Evolutionary conservation across 2,797 vertebrate genomes (phyloP).

Genomic region (Octomys mimax): DNA sequence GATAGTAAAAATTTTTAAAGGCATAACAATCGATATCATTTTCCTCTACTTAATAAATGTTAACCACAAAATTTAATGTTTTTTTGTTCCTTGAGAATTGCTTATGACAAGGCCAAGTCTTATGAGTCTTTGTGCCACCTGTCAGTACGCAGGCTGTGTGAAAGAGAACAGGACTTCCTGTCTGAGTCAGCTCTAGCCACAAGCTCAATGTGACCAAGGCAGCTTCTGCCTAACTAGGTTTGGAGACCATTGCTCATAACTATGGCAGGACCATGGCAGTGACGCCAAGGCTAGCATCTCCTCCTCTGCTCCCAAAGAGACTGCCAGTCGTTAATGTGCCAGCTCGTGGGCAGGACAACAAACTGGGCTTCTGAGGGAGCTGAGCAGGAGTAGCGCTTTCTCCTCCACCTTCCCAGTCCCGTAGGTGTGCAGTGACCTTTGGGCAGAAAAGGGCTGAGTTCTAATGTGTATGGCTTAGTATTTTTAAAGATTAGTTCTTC

Average conservation of each 20-base stretch:
- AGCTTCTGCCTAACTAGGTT: not conserved
- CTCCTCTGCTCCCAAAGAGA: not conserved
- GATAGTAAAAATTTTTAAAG: slow-evolving; percentile 9
- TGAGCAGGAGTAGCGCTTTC: not conserved
- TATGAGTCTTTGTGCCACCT: not conserved
- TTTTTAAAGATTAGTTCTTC: slow-evolving; percentile 58
- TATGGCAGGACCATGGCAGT: not conserved
- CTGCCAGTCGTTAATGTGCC: not conserved
- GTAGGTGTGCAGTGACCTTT: not conserved
- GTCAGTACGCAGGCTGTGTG: not conserved
- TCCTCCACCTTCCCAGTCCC: not conserved
- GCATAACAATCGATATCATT: not conserved
- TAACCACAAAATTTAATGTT: not conserved
- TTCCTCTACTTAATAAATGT: slow-evolving; percentile 28
- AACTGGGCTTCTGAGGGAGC: not conserved
- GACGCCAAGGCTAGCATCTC: not conserved
- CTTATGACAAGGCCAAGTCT: not conserved
- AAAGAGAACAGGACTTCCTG: not conserved
- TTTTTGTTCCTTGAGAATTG: slow-evolving; percentile 38
- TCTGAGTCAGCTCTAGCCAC: not conserved
- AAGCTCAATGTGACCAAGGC: not conserved
- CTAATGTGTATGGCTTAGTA: not conserved
- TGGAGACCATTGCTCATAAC: not conserved
- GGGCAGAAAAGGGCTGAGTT: not conserved
- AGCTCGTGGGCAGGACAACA: not conserved